Evolutionary conservation across 2,888 invertebrate genomes (phyloP).

Genomic region (Scotopteryx bipunctaria): DNA sequence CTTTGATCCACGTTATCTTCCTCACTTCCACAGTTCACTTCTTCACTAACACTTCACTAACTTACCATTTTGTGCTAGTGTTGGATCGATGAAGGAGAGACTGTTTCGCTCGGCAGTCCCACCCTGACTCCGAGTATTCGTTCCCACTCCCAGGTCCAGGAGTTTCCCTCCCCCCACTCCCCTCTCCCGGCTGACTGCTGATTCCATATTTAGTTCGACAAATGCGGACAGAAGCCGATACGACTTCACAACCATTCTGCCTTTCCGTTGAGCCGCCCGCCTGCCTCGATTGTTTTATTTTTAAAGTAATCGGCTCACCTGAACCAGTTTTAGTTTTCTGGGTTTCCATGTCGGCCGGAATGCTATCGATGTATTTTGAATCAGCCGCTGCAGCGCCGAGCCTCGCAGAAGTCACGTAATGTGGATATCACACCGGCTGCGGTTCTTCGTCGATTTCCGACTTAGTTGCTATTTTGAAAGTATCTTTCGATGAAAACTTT

Average conservation of each 20-base stretch:
- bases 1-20: slow-evolving; percentile 29
- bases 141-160: slow-evolving; percentile 60
- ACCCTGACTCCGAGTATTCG: slow-evolving; percentile 77
- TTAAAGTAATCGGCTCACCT: slow-evolving; percentile 70
- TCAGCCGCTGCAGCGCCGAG: slow-evolving; percentile 21
- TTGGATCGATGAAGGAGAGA: slow-evolving; percentile 79
- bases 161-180: slow-evolving; percentile 49
- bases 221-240: slow-evolving; percentile 61
- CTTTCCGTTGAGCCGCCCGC: slow-evolving; percentile 56
- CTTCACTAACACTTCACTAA: slow-evolving; percentile 51
- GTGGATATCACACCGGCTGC: slow-evolving; percentile 13
- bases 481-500: slow-evolving; percentile 6
- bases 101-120: slow-evolving; percentile 79
- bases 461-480: slow-evolving; percentile 5
- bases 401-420: slow-evolving; percentile 32
- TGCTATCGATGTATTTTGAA: slow-evolving; percentile 38
- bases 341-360: slow-evolving; percentile 43
- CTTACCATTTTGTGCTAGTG: slow-evolving; percentile 76
- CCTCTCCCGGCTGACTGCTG: slow-evolving; percentile 42
- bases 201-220: slow-evolving; percentile 81
- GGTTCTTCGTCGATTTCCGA: slow-evolving; percentile 11
- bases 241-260: slow-evolving; percentile 63
- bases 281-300: slow-evolving; percentile 54
- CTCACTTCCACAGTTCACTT: slow-evolving; percentile 53
- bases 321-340: slow-evolving; percentile 50